Evolutionary conservation across 2,888 invertebrate genomes (phyloP), one percentile per base, ranked within the genome.

Genomic region (Drosophila recens): DNA sequence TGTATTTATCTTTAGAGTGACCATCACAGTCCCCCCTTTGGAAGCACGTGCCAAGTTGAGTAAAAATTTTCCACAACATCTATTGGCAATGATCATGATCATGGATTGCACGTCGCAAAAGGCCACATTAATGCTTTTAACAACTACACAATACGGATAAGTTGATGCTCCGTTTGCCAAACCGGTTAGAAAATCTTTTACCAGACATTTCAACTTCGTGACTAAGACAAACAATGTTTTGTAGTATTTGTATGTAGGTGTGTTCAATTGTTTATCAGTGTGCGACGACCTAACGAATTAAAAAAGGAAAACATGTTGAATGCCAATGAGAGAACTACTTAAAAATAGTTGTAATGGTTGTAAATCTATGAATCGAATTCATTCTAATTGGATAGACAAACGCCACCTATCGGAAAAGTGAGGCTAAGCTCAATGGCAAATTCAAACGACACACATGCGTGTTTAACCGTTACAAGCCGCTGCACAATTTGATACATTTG

Each of bases 141-240:
- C 10, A 51, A 57, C 45, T 15, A 6, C 11, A 27, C 43, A 53
- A 65, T 65, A 42, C 27, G 66, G 51, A 38, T 53, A 71, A 72
- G 53, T 70, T 42, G 57, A 36, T 45, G 51, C 30, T 46, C 36
- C 61, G 65, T 48, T 59, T 57, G 30, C 43, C 63, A 73, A 85
- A 85, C 85, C 89, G 87, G 85, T 85, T 85, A 89, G 89, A 85
- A 85, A 85, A 85, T 82, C 72, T 52, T 72, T 74, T 58, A 62
- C 49, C 72, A 67, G 52, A 40, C 46, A 64, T 42, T 64, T 62
- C 54, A 83, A 76, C 69, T 57, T 70, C 67, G 79, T 86, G 86
- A 77, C 74, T 73, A 69, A 75, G 70, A 73, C 83, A 80, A 82
- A 85, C 66, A 70, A 38, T 69, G 49, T 76, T 64, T 68, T 68